Conservation (phyloP, 2,113 vertebrate genomes). For the Sprattus sprattus region DNA sequence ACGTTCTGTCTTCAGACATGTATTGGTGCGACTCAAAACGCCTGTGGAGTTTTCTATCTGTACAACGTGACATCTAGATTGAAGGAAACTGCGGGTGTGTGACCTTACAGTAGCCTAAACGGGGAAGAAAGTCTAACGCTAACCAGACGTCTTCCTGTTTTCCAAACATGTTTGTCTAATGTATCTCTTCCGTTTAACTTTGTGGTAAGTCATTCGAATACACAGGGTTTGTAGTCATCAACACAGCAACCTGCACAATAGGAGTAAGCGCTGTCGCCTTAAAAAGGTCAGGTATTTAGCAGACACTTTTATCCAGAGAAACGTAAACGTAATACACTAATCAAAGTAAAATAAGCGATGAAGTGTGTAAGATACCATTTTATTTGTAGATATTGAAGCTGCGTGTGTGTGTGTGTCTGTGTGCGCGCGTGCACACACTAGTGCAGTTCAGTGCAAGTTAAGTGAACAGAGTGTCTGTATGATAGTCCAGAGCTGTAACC, state of each 20-base stretch:
- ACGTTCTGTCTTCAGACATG: neutral
- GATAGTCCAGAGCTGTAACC: too few relatives aligned
- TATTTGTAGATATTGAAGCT: neutral
- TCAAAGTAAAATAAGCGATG: too few relatives aligned
- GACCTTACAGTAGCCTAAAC: neutral
- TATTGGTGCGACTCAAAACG: neutral
- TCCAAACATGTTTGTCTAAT: conserved; percentile 63
- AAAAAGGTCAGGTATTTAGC: neutral
- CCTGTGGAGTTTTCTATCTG: neutral
- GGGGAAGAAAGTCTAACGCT: conserved; percentile 32
- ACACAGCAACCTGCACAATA: neutral
- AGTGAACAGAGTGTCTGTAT: too few relatives aligned
- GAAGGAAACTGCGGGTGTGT: conserved; percentile 42
- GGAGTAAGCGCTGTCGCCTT: neutral
- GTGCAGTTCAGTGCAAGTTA: too few relatives aligned
- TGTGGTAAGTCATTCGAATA: conserved; percentile 19
- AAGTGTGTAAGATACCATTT: neutral
- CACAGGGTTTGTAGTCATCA: neutral
- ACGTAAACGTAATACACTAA: too few relatives aligned
- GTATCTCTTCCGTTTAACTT: conserved; percentile 41
- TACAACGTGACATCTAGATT: conserved; percentile 29
- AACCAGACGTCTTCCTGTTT: conserved; percentile 65
- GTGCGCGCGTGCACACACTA: too few relatives aligned
- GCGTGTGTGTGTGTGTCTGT: neutral
- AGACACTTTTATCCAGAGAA: too few relatives aligned